Evolutionary conservation across 2,797 vertebrate genomes (phyloP), one percentile per base, ranked within the genome.

Genomic region (Lophius americanus): DNA sequence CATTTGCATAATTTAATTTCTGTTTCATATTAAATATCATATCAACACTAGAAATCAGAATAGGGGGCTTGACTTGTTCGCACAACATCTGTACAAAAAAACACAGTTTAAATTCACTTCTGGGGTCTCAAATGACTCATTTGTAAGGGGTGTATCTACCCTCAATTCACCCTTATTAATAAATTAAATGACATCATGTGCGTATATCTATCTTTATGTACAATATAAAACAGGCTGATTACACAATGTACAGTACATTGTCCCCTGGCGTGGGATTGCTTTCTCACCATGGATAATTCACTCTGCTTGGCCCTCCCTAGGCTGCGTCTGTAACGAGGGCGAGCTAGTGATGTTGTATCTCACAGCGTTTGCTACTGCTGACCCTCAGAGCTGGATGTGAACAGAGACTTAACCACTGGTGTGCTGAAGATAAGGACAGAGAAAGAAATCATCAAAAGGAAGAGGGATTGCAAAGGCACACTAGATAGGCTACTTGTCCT

Each of bases 221-320:
- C 93, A 94, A 88, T 93, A 93, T 92, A 93, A 94, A 94, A 94
- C 91, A 93, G 76, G 82, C 78, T 90, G 88, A 88, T 87, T 92
- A 93, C 91, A 91, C 83, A 91, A 92, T 93, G 84, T 92, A 93
- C 91, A 93, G 87, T 90, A 92, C 88, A 92, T 85, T 79, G 85
- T 86, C 87, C 73, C 67, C 64, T 88, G 87, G 85, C 88, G 69
- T 73, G 54, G 81, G 83, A 87, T 86, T 85, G 83, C 87, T 79
- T 75, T 88, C 82, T 90, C 84, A 79, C 85, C 79, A 72, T 59
- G 77, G 68, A 82, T 85, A 61, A 60, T 62, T 78, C 59, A 60
- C 83, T 76, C 70, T 78, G 67, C 83, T 75, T 63, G 78, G 67
- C 60, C 77, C 73, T 86, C 60, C 61, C 70, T 67, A 57, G 53